Conservation (phyloP, 2,888 invertebrate species). For the Drosophila buzzatii region DNA sequence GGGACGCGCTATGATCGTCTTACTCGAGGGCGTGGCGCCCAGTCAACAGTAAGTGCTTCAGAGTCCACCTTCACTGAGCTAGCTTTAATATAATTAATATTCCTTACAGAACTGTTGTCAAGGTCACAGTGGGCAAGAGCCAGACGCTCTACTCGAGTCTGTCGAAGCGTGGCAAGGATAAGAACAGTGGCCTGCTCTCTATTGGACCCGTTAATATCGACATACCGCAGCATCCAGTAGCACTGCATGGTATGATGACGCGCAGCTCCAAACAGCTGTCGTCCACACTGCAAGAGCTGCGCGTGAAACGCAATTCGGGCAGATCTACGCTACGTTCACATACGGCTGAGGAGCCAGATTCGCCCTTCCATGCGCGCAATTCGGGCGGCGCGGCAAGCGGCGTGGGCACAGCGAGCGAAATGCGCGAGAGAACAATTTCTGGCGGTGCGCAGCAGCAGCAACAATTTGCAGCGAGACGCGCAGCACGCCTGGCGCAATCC, state of each 20-base stretch:
- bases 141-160: conserved; percentile 96
- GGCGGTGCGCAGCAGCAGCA: conserved; percentile 77
- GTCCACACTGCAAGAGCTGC: conserved; percentile 95
- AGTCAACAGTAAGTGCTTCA: conserved; percentile 90
- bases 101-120: conserved; percentile 92
- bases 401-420: conserved; percentile 62
- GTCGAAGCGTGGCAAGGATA: conserved; percentile 90
- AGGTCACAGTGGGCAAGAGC: conserved; percentile 96
- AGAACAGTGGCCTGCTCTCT: conserved; percentile 92
- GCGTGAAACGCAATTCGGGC: conserved; percentile 92
- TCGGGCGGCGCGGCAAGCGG: conserved; percentile 74
- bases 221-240: conserved; percentile 99
- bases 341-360: conserved; percentile 87
- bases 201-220: conserved; percentile 96
- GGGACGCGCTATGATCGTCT: conserved; percentile 95
- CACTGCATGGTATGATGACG: conserved; percentile 99
- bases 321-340: conserved; percentile 88
- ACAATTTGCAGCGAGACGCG: conserved; percentile 73
- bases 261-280: conserved; percentile 96
- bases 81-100: background rate
- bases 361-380: conserved; percentile 83
- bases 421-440: conserved; percentile 74
- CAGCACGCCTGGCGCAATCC: conserved; percentile 68
- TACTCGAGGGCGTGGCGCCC: conserved; percentile 95
- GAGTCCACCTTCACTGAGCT: too few relatives aligned